Percentiles rank a stretch among this genome's conserved stretches.
Conservation (phyloP, 2,888 invertebrate species). For the Ramazzottius varieornatus region DNA sequence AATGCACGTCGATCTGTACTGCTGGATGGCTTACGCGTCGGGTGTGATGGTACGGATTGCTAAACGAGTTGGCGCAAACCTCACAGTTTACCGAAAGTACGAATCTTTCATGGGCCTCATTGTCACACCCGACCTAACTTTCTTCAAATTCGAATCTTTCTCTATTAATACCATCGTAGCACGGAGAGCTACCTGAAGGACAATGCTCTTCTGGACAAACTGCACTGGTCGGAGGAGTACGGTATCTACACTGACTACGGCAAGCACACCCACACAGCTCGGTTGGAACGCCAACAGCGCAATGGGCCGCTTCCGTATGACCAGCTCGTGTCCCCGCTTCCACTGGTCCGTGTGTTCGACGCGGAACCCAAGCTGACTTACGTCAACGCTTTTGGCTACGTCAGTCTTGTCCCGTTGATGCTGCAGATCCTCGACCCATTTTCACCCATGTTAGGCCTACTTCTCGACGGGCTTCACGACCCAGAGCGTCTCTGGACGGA, state of each 20-base stretch:
- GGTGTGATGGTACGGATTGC: slow-evolving; percentile 47
- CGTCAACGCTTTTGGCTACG: slow-evolving; percentile 73
- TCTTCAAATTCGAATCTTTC: too few relatives aligned
- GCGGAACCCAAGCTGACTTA: slow-evolving; percentile 46
- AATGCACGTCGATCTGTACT: slow-evolving; percentile 75
- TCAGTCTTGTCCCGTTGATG: slow-evolving; percentile 76
- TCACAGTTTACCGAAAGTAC: slow-evolving; percentile 26
- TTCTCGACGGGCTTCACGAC: slow-evolving; percentile 47
- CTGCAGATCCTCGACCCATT: slow-evolving; percentile 52
- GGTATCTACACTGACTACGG: slow-evolving; percentile 75
- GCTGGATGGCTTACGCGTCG: slow-evolving; percentile 82
- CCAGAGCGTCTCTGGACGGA: slow-evolving; percentile 60
- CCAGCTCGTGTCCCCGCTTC: slow-evolving; percentile 25
- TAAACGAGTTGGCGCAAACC: slow-evolving; percentile 21
- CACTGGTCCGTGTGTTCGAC: slow-evolving; percentile 31
- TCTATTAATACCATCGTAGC: not conserved
- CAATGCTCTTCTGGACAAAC: slow-evolving; percentile 43
- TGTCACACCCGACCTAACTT: too few relatives aligned
- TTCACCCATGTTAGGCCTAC: slow-evolving; percentile 49
- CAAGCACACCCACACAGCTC: slow-evolving; percentile 60
- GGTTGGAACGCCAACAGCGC: slow-evolving; percentile 36
- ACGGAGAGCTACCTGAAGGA: slow-evolving; percentile 45
- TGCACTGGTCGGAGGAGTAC: slow-evolving; percentile 56
- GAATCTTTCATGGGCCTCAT: too few relatives aligned
- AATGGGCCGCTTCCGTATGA: slow-evolving; percentile 14